A percentile compares a stretch with the other conserved stretches of the same genome.
These are phyloP conservation scores for Centropus bengalensis DNA, from an alignment of 2,113 vertebrate genomes.

Conservation along the genomic window DNA sequence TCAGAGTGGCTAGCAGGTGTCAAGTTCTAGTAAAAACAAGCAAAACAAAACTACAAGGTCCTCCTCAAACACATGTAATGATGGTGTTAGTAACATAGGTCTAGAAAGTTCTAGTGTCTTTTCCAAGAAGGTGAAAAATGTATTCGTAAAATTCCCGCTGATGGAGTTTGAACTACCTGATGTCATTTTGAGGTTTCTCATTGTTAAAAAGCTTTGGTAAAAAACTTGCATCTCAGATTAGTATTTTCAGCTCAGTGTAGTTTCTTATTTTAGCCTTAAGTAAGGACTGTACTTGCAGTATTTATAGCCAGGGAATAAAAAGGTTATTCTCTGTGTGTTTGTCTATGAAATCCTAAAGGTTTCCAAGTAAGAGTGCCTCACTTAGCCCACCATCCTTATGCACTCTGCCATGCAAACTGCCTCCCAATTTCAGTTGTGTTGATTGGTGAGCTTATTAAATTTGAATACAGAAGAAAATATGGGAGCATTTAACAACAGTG, in stretches of 20 bases:
- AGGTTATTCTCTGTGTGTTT: no score
- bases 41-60: neutral
- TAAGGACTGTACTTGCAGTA: neutral
- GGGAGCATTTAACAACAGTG: neutral
- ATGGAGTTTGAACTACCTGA: neutral
- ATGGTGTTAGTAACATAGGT: neutral
- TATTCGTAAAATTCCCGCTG: neutral
- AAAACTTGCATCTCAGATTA: neutral
- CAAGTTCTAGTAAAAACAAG: neutral
- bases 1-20: neutral
- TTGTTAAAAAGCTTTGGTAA: neutral
- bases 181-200: accelerated
- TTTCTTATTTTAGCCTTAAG: neutral
- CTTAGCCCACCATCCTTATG: neutral
- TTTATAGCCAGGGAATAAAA: neutral
- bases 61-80: accelerated
- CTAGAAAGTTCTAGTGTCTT: neutral
- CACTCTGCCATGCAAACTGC: neutral
- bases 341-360: neutral
- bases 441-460: neutral
- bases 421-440: neutral
- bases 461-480: neutral
- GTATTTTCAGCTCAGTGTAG: neutral
- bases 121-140: neutral
- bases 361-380: neutral